These are phyloP conservation scores for Conger conger DNA, from an alignment of 2,113 vertebrate genomes.

Conservation along the genomic window DNA sequence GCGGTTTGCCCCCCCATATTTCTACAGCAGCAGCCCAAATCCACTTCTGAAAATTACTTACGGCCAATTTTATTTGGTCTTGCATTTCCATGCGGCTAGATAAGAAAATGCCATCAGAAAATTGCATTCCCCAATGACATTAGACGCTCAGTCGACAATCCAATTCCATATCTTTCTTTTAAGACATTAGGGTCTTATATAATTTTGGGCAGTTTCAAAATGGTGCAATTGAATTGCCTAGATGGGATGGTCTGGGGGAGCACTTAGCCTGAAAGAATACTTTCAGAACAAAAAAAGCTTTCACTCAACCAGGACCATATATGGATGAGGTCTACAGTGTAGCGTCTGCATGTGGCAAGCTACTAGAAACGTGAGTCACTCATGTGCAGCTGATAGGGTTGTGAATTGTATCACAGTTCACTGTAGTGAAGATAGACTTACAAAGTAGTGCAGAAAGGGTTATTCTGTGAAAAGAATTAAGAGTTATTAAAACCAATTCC, in stretches of 20 bases:
- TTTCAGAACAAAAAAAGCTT: slow-evolving; percentile 97
- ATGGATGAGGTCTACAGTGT: slow-evolving; percentile 84
- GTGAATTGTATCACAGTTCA: slow-evolving; percentile 88
- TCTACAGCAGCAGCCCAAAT: slow-evolving; percentile 68
- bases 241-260: slow-evolving; percentile 85
- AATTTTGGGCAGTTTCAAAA: slow-evolving; percentile 93
- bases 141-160: slow-evolving; percentile 91
- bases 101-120: slow-evolving; percentile 95
- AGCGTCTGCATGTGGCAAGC: slow-evolving; percentile 83
- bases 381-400: slow-evolving; percentile 79
- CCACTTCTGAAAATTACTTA: slow-evolving; percentile 90
- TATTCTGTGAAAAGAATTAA: too few relatives aligned
- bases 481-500: too few relatives aligned
- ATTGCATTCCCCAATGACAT: slow-evolving; percentile 99
- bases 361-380: slow-evolving; percentile 87
- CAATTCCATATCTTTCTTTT: slow-evolving; percentile 95
- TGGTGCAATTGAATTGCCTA: slow-evolving; percentile 98
- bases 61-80: slow-evolving; percentile 95
- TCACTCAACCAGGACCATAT: slow-evolving; percentile 99
- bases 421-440: slow-evolving; percentile 52
- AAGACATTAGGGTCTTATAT: slow-evolving; percentile 98
- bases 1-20: slow-evolving; percentile 66
- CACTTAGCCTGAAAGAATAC: slow-evolving; percentile 99
- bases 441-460: background rate
- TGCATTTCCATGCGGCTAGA: slow-evolving; percentile 83